Evolutionary conservation across 1,140 invertebrate genomes (phyloP), one percentile per base, ranked within the genome.

Genomic region (Drosophila azteca): DNA sequence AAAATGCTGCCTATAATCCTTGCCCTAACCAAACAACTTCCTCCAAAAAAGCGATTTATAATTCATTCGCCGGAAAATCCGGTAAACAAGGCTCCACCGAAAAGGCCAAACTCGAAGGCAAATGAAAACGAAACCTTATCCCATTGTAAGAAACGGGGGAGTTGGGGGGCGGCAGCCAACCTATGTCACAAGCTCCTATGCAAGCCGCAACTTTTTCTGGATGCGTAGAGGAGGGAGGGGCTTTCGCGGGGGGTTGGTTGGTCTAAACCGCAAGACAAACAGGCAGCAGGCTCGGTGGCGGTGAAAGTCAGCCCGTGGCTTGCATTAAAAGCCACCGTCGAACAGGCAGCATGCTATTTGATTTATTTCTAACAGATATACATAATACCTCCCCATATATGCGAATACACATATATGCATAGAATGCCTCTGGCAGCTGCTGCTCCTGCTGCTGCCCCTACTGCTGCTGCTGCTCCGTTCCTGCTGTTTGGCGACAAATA

Each of bases 331-430:
- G 55, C 61, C 68, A 48, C 69, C 35, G 35, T 39, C 67, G 69
- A 71, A 68, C 79, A 70, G 79, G 79, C 72, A 77, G 76, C 61
- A 57, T 70, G 51, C 71, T 74, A 58, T 85, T 80, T 80, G 81
- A 84, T 84, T 84, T 85, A 85, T 85, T 85, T 77, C 66, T 67
- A 85, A 60, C 57, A 72, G 64, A 79, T 84, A 84, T 49, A 68
- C 8, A 48, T 35, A 52, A 11, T 17, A 9, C 45, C 29, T 29
- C 43, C 43, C 53, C 55, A 46, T 31, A 13, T 48, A 26, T 49
- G 35, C n/a, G 8, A 45, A 45, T 43, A 7, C 24, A 26, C 43
- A 35, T 26, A 39, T 44, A 35, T 26, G 29, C 46, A 20, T 11
- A 26, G 35, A 67, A 48, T 48, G 45, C 50, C 29, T 50, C 17